Conservation (phyloP, 1,140 invertebrate species). For the Bombus vancouverensis region DNA sequence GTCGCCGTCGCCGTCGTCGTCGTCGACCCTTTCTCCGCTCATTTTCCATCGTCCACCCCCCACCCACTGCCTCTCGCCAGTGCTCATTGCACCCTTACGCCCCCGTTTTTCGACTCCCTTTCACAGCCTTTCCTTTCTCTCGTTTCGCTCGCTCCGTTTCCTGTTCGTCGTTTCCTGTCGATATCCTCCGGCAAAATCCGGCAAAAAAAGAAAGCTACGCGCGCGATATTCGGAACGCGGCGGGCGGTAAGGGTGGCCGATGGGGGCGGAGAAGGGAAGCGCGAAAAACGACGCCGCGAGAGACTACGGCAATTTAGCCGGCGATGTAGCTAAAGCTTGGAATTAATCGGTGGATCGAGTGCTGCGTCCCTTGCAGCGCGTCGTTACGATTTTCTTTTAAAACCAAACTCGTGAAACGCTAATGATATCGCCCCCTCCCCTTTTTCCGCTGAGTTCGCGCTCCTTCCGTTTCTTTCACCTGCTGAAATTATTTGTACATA, state of each 20-base stretch:
- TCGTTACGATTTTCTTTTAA: slow-evolving; percentile 41
- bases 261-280: background rate
- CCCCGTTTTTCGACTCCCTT: slow-evolving; percentile 19
- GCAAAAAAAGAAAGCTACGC: slow-evolving; percentile 10
- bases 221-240: slow-evolving; percentile 40
- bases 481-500: background rate
- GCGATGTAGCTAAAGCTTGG: slow-evolving; percentile 2
- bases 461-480: background rate
- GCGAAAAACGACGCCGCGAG: slow-evolving; percentile 43
- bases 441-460: background rate
- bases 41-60: background rate
- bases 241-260: background rate
- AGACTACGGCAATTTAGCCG: slow-evolving; percentile 48
- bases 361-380: background rate
- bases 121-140: slow-evolving; percentile 32
- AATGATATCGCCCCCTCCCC: background rate
- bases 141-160: slow-evolving; percentile 48
- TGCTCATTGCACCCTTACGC: slow-evolving; percentile 1
- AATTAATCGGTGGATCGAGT: slow-evolving; percentile 41
- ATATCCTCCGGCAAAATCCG: slow-evolving; percentile 56
- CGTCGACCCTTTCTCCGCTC: slow-evolving; percentile 10
- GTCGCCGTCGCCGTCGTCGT: background rate
- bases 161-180: slow-evolving; percentile 58
- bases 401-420: slow-evolving; percentile 22
- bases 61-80: background rate